Evolutionary conservation across 2,888 invertebrate genomes (phyloP).

Genomic region (Synanthedon formicaeformis): DNA sequence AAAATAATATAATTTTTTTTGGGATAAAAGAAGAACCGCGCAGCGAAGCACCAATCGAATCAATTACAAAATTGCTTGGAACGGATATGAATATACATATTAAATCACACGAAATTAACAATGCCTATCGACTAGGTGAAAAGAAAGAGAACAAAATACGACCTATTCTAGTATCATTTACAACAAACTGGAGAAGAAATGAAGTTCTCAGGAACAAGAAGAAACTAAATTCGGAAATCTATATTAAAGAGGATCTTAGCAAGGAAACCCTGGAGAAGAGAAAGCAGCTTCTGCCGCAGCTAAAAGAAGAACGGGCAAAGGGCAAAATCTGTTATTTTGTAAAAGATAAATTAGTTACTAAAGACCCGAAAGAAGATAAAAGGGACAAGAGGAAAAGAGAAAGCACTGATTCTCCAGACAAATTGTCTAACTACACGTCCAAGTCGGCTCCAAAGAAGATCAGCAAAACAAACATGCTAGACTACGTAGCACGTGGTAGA

Average conservation of each 20-base stretch:
- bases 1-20: background rate
- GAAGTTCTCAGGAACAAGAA: constrained; percentile 3
- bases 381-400: constrained; percentile 1
- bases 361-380: constrained; percentile 1
- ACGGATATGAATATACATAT: background rate
- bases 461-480: background rate
- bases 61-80: background rate
- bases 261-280: constrained; percentile 2
- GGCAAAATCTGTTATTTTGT: constrained; percentile 2
- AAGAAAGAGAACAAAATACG: background rate
- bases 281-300: background rate
- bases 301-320: constrained; percentile 4
- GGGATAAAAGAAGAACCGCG: background rate
- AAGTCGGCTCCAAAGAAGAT: background rate
- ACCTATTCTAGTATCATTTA: constrained; percentile 3
- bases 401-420: background rate
- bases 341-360: constrained; percentile 2
- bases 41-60: background rate
- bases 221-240: background rate
- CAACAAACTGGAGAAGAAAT: constrained; percentile 3
- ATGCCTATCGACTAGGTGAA: background rate
- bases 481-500: background rate
- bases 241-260: constrained; percentile 2
- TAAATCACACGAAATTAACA: background rate
- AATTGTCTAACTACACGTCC: background rate